Evolutionary conservation across 2,888 invertebrate genomes (phyloP).

Genomic region (Galeruca laticollis): DNA sequence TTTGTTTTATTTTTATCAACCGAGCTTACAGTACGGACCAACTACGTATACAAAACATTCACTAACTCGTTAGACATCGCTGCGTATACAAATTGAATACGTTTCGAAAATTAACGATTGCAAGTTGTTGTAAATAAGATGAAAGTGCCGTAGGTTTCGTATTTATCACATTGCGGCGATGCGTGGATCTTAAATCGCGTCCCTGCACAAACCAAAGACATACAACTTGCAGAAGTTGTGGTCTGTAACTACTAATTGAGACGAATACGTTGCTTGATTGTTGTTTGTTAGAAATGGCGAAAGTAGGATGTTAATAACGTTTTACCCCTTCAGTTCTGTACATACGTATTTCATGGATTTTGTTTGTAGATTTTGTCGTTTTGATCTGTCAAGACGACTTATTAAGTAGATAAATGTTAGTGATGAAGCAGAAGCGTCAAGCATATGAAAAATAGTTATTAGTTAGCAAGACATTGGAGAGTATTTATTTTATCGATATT

Average conservation of each 20-base stretch:
- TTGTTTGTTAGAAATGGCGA: conserved; percentile 56
- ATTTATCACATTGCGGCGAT: conserved; percentile 47
- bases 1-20: not conserved
- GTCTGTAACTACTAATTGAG: conserved; percentile 60
- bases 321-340: conserved; percentile 48
- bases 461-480: no score
- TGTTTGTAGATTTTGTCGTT: conserved; percentile 46
- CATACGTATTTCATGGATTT: conserved; percentile 63
- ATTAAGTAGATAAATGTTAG: no score
- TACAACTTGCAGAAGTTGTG: conserved; percentile 62
- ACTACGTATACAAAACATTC: no score
- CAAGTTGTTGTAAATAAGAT: conserved; percentile 45
- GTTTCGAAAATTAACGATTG: conserved; percentile 37
- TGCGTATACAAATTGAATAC: no score
- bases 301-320: conserved; percentile 9
- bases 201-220: conserved; percentile 60
- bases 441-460: no score
- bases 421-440: no score
- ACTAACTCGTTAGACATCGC: no score
- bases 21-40: no score
- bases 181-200: conserved; percentile 58
- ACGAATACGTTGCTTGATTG: conserved; percentile 63
- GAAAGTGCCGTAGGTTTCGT: conserved; percentile 31
- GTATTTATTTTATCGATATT: no score
- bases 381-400: not conserved